Base-by-base conservation (phyloP, 2,113 vertebrate species). In the Crocuta crocuta region DNA sequence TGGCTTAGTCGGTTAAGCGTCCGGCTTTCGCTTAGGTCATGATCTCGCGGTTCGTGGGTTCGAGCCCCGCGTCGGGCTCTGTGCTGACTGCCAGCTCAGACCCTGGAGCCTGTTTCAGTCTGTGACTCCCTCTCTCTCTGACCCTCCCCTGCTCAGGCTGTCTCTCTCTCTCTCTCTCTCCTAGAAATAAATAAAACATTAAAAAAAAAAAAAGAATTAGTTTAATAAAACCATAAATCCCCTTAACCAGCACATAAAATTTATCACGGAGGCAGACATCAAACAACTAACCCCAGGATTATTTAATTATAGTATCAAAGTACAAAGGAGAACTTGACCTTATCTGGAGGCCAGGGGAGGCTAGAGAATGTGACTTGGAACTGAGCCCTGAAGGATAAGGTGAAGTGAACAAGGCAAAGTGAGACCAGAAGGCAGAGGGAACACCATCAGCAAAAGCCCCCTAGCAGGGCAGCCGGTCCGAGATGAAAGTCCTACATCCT, bases 161-260 rank as follows among this genome's bases (percentile, higher is more conserved):
- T n/a, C n/a, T n/a, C n/a, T n/a, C n/a, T n/a, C n/a, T n/a, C n/a
- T n/a, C n/a, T n/a, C n/a, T n/a, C n/a, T n/a, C n/a, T n/a, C n/a
- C n/a, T n/a, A n/a, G n/a, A n/a, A n/a, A n/a, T n/a, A n/a, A n/a
- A n/a, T n/a, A n/a, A n/a, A n/a, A n/a, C n/a, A n/a, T n/a, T n/a
- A n/a, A n/a, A n/a, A n/a, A n/a, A n/a, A n/a, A n/a, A n/a, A n/a
- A n/a, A 39, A 39, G 39, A 39, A 85, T 88, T 55, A 76, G 23
- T 70, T 83, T 92, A 92, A 55, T 55, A 93, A 92, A 94, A 95
- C 8, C 17, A 71, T 78, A 92, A 78, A 70, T 71, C 70, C 61
- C 79, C 84, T 84, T 89, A 89, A 82, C 28, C 50, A 33, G n/a
- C 43, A 35, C 43, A 53, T 65, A 84, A 83, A 63, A 89, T 89